Evolutionary conservation across 2,113 vertebrate genomes (phyloP).

Genomic region (Oophaga pumilio): DNA sequence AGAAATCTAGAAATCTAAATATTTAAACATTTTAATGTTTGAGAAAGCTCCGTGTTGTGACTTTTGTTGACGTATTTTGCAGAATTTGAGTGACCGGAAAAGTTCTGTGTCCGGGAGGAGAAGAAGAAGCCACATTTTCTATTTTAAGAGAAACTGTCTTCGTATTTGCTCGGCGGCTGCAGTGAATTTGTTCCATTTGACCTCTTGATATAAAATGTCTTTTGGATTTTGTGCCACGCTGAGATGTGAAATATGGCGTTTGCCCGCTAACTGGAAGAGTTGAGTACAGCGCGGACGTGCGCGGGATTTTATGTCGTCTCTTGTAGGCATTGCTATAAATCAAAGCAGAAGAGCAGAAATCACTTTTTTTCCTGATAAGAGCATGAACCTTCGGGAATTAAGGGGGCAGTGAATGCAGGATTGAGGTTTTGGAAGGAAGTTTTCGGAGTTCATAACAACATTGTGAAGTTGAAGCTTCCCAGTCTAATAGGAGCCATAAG

Average conservation of each 20-base stretch:
- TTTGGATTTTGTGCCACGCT: constrained; percentile 65
- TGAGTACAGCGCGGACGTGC: not conserved
- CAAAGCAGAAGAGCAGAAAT: constrained; percentile 19
- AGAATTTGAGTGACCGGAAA: not conserved
- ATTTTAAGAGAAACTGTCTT: not conserved
- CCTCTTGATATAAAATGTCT: constrained; percentile 63
- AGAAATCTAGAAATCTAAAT: too few species aligned
- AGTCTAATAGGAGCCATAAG: too few species aligned
- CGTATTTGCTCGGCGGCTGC: not conserved
- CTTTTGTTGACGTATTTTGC: too few species aligned
- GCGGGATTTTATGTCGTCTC: not conserved
- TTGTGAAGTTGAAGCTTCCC: not conserved
- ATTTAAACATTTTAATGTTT: too few species aligned
- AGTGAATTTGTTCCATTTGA: constrained; percentile 48
- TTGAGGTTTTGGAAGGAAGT: not conserved
- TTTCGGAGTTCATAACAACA: not conserved
- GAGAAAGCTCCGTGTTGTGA: too few species aligned
- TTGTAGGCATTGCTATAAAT: constrained; percentile 13
- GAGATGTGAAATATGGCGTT: constrained; percentile 66
- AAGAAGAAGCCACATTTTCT: not conserved
- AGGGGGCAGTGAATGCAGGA: not conserved
- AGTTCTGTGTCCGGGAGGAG: not conserved
- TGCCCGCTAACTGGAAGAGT: constrained; percentile 58
- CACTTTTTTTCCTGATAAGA: constrained; percentile 8
- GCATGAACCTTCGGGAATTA: not conserved